These are phyloP conservation scores for Phoebastria nigripes DNA, from an alignment of 2,797 vertebrate species.

Conservation along the genomic window DNA sequence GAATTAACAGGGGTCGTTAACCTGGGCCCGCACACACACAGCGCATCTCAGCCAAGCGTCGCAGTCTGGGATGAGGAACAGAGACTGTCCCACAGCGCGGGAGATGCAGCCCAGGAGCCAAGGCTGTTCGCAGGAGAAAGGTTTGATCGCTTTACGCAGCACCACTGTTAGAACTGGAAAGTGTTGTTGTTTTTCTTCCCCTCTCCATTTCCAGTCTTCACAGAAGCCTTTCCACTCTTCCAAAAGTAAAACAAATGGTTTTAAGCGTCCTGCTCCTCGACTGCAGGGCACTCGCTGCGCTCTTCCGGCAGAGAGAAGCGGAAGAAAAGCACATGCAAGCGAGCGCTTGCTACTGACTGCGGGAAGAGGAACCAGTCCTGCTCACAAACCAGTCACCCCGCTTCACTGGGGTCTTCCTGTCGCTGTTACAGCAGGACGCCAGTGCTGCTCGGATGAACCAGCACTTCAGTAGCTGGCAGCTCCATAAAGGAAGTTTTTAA, in stretches of 20 bases:
- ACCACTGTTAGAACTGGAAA: background rate
- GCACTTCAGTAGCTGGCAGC: background rate
- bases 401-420: background rate
- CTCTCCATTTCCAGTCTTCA: background rate
- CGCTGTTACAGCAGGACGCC: background rate
- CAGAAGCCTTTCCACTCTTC: background rate
- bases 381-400: background rate
- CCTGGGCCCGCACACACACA: accelerated
- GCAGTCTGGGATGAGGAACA: background rate
- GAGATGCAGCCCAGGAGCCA: background rate
- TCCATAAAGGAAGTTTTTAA: background rate
- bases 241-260: background rate
- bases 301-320: background rate
- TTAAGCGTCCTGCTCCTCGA: background rate
- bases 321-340: too few species aligned
- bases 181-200: accelerated
- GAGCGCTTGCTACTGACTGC: background rate
- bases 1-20: background rate
- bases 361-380: background rate
- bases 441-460: background rate
- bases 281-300: background rate
- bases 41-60: background rate
- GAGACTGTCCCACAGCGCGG: accelerated
- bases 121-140: background rate
- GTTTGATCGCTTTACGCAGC: accelerated